A percentile compares a stretch with the other conserved stretches of the same genome.
Evolutionary conservation across 1,140 invertebrate genomes (phyloP).

Genomic region (Philopotamus ludificatus): DNA sequence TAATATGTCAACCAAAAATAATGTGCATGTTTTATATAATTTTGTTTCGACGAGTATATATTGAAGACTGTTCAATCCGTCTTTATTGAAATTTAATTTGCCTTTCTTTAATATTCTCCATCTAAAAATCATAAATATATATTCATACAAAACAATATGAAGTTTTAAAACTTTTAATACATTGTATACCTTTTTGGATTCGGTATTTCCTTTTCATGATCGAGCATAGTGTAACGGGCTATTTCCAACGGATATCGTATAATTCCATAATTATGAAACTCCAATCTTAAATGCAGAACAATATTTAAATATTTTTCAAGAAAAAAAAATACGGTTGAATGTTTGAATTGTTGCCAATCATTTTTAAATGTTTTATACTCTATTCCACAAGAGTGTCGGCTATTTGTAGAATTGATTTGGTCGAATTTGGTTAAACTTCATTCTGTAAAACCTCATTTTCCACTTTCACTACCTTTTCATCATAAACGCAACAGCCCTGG

Average conservation of each 20-base stretch:
- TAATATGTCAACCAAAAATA: slow-evolving; percentile 73
- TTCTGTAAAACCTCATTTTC: too few relatives aligned
- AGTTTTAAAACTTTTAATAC: neutral
- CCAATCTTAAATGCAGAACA: too few relatives aligned
- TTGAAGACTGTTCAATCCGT: slow-evolving; percentile 84
- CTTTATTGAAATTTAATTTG: slow-evolving; percentile 75
- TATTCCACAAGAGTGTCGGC: too few relatives aligned
- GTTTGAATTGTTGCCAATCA: too few relatives aligned
- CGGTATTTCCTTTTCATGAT: slow-evolving; percentile 83
- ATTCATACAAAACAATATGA: neutral
- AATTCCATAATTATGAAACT: slow-evolving; percentile 76
- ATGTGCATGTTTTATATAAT: slow-evolving; percentile 72
- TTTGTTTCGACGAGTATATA: slow-evolving; percentile 73
- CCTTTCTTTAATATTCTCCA: slow-evolving; percentile 82
- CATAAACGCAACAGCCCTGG: too few relatives aligned
- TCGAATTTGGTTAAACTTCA: too few relatives aligned
- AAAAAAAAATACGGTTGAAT: slow-evolving; percentile 39
- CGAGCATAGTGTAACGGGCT: slow-evolving; percentile 88
- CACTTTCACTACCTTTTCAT: too few relatives aligned
- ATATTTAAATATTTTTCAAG: too few relatives aligned
- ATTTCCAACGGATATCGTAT: slow-evolving; percentile 83
- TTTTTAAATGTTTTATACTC: too few relatives aligned
- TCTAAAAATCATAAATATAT: too few relatives aligned
- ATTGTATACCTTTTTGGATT: slow-evolving; percentile 78
- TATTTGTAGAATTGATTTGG: too few relatives aligned